These are phyloP conservation scores for Aegotheles bennettii DNA, from an alignment of 2,113 vertebrate species.

Conservation along the genomic window DNA sequence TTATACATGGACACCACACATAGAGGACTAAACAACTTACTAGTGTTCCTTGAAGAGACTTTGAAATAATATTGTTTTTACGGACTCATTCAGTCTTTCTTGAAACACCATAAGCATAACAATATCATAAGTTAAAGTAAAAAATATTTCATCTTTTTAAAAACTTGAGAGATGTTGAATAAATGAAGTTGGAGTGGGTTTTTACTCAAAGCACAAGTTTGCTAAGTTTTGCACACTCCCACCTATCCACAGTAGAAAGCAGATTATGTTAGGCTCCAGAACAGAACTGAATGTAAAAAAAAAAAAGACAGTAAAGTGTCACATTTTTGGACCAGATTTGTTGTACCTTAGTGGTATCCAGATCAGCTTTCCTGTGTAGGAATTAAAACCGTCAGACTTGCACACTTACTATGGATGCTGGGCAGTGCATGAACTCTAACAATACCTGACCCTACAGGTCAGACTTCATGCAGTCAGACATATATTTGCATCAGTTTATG, in stretches of 20 bases:
- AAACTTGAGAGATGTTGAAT: constrained; percentile 32
- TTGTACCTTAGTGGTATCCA: background rate
- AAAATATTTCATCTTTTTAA: constrained; percentile 12
- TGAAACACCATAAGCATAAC: background rate
- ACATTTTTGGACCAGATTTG: background rate
- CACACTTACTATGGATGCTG: background rate
- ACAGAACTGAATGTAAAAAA: background rate
- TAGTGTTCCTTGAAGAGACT: background rate
- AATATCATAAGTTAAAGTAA: background rate
- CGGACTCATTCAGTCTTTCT: background rate
- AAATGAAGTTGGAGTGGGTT: constrained; percentile 31
- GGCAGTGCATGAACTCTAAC: background rate
- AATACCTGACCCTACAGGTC: background rate
- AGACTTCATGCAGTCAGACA: background rate
- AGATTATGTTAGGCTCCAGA: background rate
- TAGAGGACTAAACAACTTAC: background rate
- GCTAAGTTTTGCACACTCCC: background rate
- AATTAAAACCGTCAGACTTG: background rate
- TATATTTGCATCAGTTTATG: background rate
- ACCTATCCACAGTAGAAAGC: background rate
- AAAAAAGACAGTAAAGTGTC: background rate
- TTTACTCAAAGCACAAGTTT: background rate
- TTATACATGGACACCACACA: background rate
- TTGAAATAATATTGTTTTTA: background rate
- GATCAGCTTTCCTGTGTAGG: background rate